Base-by-base conservation (phyloP, 2,797 vertebrate species). In the Rhincodon typus region DNA sequence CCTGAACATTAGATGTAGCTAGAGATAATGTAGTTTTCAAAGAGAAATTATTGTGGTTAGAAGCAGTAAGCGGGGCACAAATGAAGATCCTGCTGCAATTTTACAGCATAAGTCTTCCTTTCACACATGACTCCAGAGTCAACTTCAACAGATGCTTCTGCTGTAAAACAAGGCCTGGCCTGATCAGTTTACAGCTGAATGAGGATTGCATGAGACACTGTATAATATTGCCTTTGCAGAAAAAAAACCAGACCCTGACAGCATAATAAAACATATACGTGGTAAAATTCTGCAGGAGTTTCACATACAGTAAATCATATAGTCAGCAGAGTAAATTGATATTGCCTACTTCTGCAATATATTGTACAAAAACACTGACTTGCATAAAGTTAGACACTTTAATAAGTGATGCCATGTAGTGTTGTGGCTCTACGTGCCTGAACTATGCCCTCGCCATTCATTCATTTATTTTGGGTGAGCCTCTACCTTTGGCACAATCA, bases 381-480 rank as follows among this genome's bases (percentile, higher is more conserved):
- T 84, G 79, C 79, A 84, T 84, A 84, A 84, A 84, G 79, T 46
- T 84, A 30, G 79, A 84, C 79, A 84, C 79, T 84, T 84, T 84
- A 84, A 84, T 84, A 84, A 84, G 38, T 84, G 42, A 84, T 84
- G 79, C 79, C 79, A 84, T 84, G 38, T 23, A 84, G 42, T 84
- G 42, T 84, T 84, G 42, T 84, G 79, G 38, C 19, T 84, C 17
- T 21, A 84, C 1, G 1, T 82, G n/a, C 79, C 79, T 84, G 79
- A 84, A 42, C 79, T 42, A 84, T 84, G 38, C 79, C 79, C 79
- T 84, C 38, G 6, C 79, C 79, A 84, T 84, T 84, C 38, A 84
- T 84, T 84, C 79, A 84, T 84, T 84, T 46, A 42, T 84, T 84
- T 84, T 42, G 79, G 79, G 79, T 84, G 79, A 42, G 38, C 5